Evolutionary conservation across 2,888 invertebrate species (phyloP), one percentile per base, ranked within the genome.

Genomic region (Halocaridina rubra): DNA sequence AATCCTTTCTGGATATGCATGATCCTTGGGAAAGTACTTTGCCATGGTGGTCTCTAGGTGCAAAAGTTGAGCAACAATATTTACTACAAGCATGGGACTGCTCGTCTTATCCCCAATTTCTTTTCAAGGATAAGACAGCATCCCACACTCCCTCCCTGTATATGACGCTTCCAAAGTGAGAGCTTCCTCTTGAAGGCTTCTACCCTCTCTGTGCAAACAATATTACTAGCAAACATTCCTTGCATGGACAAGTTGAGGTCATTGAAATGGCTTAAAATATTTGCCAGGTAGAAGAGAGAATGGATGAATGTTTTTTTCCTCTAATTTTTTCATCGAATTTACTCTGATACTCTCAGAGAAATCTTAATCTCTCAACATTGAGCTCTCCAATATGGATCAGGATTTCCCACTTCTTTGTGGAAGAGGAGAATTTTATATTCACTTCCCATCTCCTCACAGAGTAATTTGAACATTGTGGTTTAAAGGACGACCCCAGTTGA

Each of bases 21-120:
- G 57, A 57, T 27, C 57, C 76, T 57, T 59, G 57, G 76, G 59
- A 76, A 76, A 57, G 19, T 57, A 76, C 29, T 57, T 8, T 76
- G 29, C 29, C 57, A n/a, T 76, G 3, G 57, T 76, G 76, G 29
- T 59, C 29, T 76, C 53, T 13, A 8, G 39, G 53, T 10, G 74
- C 22, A 7, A 74, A 46, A 30, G 71, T 29, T 71, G 7, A 74
- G 53, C 39, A 33, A 39, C 27, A 27, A 30, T n/a, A 7, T 71
- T 71, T 71, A 30, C 71, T 71, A 27, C 71, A 29, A 30, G 29
- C 71, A 30, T 10, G 13, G 71, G 30, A 8, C 29, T 29, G 32
- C 13, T 29, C 16, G 19, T 3, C 39, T 53, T 53, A n/a, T 27
- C 53, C 10, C 74, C 74, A 46, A 19, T 19, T 74, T 74, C 8